Percentiles rank a stretch among this genome's conserved stretches.
Conservation (phyloP, 2,113 vertebrate genomes). For the Plestiodon gilberti region DNA sequence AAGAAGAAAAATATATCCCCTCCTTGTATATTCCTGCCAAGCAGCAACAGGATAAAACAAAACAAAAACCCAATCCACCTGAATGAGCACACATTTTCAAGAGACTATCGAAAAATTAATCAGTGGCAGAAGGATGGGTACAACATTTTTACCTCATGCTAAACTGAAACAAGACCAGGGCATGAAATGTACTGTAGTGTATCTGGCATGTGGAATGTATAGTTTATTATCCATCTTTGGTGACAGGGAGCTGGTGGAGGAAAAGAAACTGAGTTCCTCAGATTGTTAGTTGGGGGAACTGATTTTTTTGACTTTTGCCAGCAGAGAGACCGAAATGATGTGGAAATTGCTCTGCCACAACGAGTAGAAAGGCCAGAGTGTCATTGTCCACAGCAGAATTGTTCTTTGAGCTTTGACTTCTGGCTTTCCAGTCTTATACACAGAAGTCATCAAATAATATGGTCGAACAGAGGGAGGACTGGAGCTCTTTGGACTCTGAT, state of each 20-base stretch:
- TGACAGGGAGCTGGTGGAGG: neutral
- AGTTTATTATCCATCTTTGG: neutral
- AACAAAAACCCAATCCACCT: neutral
- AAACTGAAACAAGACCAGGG: neutral
- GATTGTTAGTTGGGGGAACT: neutral
- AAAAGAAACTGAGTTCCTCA: neutral
- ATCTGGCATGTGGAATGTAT: too few relatives aligned
- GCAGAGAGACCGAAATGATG: constrained; percentile 24
- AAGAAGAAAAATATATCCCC: neutral
- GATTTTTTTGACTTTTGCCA: neutral
- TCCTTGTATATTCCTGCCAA: neutral
- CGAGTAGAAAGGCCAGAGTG: constrained; percentile 38
- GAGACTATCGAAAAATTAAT: neutral
- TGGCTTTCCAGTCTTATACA: constrained; percentile 53
- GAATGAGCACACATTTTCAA: neutral
- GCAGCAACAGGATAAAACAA: neutral
- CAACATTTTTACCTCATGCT: neutral
- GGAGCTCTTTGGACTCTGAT: constrained; percentile 41
- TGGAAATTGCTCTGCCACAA: constrained; percentile 46
- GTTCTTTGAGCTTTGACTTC: constrained; percentile 46
- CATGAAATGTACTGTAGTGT: neutral
- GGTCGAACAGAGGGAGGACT: constrained; percentile 17
- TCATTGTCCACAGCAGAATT: constrained; percentile 33
- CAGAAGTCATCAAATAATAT: constrained; percentile 36
- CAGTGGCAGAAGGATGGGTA: neutral